A percentile compares a stretch with the other conserved stretches of the same genome.
phyloP scores from a whole-genome alignment of 1,140 invertebrate genomes.

The Drosophila lowei region DNA sequence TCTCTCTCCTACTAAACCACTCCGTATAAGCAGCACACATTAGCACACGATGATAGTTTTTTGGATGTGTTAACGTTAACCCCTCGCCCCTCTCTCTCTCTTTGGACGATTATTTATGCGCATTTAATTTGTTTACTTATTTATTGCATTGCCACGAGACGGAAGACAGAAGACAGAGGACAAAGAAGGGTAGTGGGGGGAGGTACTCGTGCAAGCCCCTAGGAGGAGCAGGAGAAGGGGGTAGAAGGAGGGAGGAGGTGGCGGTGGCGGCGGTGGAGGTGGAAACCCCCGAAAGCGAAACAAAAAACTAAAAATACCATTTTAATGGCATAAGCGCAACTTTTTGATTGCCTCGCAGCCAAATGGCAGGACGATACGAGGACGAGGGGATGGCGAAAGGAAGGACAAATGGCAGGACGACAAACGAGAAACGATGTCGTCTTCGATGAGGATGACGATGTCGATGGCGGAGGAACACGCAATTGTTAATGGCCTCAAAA shows the following conservation, averaged over 20 bases:
- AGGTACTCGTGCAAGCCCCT: too few species aligned
- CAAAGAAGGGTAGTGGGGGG: too few species aligned
- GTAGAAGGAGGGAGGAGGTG: too few species aligned
- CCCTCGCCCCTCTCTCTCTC: background rate
- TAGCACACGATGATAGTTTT: slow-evolving; percentile 39
- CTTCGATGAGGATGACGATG: slow-evolving; percentile 45
- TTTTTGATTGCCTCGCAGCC: slow-evolving; percentile 51
- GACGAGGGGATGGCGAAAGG: background rate
- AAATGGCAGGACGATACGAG: background rate
- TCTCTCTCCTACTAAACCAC: too few species aligned
- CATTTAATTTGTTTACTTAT: slow-evolving; percentile 66
- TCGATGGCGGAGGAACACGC: slow-evolving; percentile 45
- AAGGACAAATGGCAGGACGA: background rate
- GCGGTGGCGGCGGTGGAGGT: too few species aligned
- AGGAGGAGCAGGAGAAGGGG: too few species aligned
- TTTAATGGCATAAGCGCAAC: slow-evolving; percentile 61
- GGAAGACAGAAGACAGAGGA: too few species aligned
- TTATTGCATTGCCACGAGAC: slow-evolving; percentile 48
- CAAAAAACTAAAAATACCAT: slow-evolving; percentile 52
- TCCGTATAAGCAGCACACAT: slow-evolving; percentile 12
- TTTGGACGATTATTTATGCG: slow-evolving; percentile 53
- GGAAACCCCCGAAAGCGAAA: slow-evolving; percentile 11
- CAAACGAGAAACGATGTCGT: slow-evolving; percentile 38
- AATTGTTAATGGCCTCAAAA: slow-evolving; percentile 48
- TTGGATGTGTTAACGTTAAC: slow-evolving; percentile 38